phyloP scores from a whole-genome alignment of 1,140 invertebrate species.

The Trachymyrmex cornetzi region DNA sequence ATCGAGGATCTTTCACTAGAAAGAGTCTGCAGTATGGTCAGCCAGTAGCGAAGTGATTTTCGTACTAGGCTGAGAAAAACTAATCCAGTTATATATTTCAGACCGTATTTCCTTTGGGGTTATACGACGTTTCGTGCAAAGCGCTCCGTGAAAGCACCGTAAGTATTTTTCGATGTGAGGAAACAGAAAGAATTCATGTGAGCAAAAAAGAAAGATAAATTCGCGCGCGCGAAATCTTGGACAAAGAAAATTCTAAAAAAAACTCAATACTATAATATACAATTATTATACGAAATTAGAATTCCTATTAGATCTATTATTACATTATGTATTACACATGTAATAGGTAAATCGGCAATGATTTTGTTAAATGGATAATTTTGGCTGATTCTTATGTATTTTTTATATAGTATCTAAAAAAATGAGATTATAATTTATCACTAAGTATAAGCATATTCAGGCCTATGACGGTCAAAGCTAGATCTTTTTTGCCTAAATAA shows the following conservation, averaged over 20 bases:
- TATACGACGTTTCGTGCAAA: background rate
- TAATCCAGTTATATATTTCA: conserved; percentile 60
- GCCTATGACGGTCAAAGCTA: no score
- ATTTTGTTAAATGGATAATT: background rate
- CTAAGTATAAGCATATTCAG: no score
- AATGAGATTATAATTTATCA: no score
- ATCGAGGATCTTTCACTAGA: background rate
- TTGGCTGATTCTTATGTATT: no score
- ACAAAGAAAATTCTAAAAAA: background rate
- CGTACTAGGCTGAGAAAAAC: conserved; percentile 30
- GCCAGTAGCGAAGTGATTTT: conserved; percentile 45
- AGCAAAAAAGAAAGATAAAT: background rate
- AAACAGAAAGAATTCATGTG: background rate
- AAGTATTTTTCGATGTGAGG: conserved; percentile 53
- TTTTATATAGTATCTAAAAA: no score
- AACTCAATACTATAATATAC: background rate
- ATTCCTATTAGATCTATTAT: background rate
- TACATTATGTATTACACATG: background rate
- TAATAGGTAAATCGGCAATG: background rate
- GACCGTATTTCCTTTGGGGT: conserved; percentile 11
- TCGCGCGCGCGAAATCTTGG: background rate
- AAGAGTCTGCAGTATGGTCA: background rate
- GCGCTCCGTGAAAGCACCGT: conserved; percentile 8
- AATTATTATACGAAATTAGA: background rate
- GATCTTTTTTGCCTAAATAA: no score